Evolutionary conservation across 2,888 invertebrate genomes (phyloP), one percentile per base, ranked within the genome.

Genomic region (Sericinus montela): DNA sequence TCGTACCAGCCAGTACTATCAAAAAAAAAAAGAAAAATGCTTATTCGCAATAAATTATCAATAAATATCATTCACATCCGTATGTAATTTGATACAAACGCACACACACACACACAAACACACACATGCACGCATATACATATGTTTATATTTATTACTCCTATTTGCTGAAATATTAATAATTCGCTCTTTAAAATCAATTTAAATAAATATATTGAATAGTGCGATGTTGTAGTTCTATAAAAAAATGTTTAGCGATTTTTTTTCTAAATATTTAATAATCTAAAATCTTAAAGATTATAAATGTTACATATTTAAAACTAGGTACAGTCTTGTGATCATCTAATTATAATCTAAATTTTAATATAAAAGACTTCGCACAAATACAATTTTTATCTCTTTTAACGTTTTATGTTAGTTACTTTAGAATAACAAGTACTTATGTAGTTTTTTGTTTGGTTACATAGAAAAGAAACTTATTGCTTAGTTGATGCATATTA

Each of bases 351-450:
- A 32, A 11, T 11, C 13, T 32, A 32, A 32, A 32, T 32, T 9
- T 11, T 10, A 32, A 11, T 7, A 11, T 67, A 56, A 65, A 62
- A 57, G 62, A 62, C 58, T 65, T 56, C 62, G 73, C 73, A 72
- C 77, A 75, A 75, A 70, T 62, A 52, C 62, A 52, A 40, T 32
- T 14, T n/a, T 14, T 14, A 29, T 30, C 16, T 32, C 7, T 29
- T 3, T 7, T 32, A n/a, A 14, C n/a, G 11, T 10, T 25, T 19
- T 15, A 5, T 14, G 23, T 30, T 11, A 29, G 1, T 4, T 13
- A 60, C 19, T 32, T 11, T 11, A 32, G n/a, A 32, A 13, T 30
- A n/a, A 16, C 11, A 35, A 36, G 36, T 44, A 36, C 44, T 44
- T 44, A 44, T 14, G 0, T 30, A 32, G 32, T 32, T 19, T 11